Percentiles rank a stretch among this genome's conserved stretches.
phyloP scores from a whole-genome alignment of 1,140 invertebrate genomes.

The Venturia canescens region DNA sequence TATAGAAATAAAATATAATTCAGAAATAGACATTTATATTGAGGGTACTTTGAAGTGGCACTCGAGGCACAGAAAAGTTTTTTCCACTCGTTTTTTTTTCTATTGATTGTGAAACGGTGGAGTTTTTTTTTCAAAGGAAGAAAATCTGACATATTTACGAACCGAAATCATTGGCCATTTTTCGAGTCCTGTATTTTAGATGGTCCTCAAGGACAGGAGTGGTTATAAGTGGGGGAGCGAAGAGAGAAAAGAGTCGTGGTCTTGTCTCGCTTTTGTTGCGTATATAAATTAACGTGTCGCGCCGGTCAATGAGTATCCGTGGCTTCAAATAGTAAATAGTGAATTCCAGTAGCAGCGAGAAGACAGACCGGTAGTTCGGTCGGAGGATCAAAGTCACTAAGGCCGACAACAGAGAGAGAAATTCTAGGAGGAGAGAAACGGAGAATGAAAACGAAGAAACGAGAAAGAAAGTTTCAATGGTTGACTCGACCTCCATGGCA shows the following conservation, averaged over 20 bases:
- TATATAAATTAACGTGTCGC: slow-evolving; percentile 63
- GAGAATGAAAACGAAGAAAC: neutral
- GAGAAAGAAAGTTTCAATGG: neutral
- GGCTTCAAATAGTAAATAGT: slow-evolving; percentile 68
- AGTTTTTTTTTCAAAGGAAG: slow-evolving; percentile 46
- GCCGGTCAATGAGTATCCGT: slow-evolving; percentile 58
- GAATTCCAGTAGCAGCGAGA: slow-evolving; percentile 69
- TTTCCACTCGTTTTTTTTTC: neutral
- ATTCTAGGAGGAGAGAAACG: neutral
- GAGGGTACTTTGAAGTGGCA: too few relatives aligned
- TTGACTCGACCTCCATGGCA: neutral
- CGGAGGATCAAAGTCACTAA: slow-evolving; percentile 60
- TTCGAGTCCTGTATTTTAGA: neutral
- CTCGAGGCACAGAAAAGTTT: neutral
- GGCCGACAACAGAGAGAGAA: slow-evolving; percentile 34
- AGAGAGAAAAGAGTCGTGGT: slow-evolving; percentile 1
- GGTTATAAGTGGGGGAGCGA: neutral
- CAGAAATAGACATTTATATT: too few relatives aligned
- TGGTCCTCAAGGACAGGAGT: slow-evolving; percentile 1
- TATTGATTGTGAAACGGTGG: too few relatives aligned
- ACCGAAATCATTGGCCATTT: slow-evolving; percentile 31
- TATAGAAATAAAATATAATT: neutral
- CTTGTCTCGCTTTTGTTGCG: slow-evolving; percentile 19
- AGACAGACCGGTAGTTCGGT: slow-evolving; percentile 42
- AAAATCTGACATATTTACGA: slow-evolving; percentile 57